Evolutionary conservation across 2,888 invertebrate genomes (phyloP), one percentile per base, ranked within the genome.

Genomic region (Phortica magna): DNA sequence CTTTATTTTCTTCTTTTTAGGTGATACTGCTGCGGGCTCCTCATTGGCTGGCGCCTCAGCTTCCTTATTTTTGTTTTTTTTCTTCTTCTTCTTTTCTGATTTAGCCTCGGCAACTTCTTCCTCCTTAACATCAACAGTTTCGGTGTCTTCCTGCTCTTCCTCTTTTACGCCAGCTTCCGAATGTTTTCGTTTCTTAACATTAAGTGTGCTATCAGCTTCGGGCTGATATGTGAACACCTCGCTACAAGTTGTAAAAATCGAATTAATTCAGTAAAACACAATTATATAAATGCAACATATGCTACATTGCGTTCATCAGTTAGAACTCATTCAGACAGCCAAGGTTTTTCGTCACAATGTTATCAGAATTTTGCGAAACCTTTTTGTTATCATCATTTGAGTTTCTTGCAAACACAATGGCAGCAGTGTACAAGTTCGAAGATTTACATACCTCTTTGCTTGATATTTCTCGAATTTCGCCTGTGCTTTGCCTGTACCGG

Each of bases 391-490:
- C 92, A 91, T 92, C 93, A 91, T 90, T n/a, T 70, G 76, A 83
- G 48, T 48, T 48, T 7, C 2, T 48, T 48, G 10, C 64, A 14
- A 64, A 48, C 48, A 14, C 48, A 48, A 48, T 48, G 48, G 14
- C 9, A 48, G n/a, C n/a, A n/a, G n/a, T n/a, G 43, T 43, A 3
- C 9, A 12, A 41, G 7, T 42, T 19, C 41, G 14, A 48, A 41
- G 17, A 1, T 57, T 19, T 73, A 83, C 87, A 14, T 76, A 91
- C 91, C 91, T 89, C 90, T 93, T 88, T 14, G 89, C 95, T 84
- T 98, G 96, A 90, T 98, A 99, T 92, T 98, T 98, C 87, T 98
- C 98, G 90, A 98, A 97, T 90, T 96, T 97, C 1, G 96, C 96
- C 88, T 96, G 96, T 0, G 95, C 95, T 90, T 97, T 98, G 14